These are phyloP conservation scores for Gymnodraco acuticeps DNA, from an alignment of 2,797 vertebrate species.

Conservation along the genomic window DNA sequence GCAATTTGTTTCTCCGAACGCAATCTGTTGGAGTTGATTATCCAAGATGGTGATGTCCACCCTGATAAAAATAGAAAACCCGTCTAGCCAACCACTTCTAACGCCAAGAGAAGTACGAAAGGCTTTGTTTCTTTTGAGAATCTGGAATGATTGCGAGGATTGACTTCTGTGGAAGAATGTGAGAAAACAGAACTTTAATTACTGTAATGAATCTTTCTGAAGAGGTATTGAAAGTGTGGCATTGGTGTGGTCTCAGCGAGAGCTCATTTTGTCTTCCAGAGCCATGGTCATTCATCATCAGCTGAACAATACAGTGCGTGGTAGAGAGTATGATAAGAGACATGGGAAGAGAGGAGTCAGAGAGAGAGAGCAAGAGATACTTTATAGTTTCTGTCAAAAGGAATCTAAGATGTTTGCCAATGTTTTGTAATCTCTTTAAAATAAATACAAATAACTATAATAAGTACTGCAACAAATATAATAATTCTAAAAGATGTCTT, in stretches of 20 bases:
- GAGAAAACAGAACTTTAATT: constrained; percentile 82
- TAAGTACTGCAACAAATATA: background rate
- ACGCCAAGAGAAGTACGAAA: constrained; percentile 46
- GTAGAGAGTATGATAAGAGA: constrained; percentile 69
- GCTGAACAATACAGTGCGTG: constrained; percentile 70
- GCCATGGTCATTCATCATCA: constrained; percentile 76
- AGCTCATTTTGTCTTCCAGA: constrained; percentile 73
- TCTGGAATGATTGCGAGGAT: constrained; percentile 55
- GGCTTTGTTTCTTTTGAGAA: constrained; percentile 53
- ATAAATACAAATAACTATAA: constrained; percentile 3
- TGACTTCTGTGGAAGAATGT: constrained; percentile 67
- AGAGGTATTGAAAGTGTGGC: constrained; percentile 79
- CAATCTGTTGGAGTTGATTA: constrained; percentile 87
- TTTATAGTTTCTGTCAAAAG: constrained; percentile 21
- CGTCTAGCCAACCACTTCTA: constrained; percentile 66
- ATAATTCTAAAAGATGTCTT: background rate
- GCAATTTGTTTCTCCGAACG: constrained; percentile 84
- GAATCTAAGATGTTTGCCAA: constrained; percentile 33
- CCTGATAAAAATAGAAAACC: constrained; percentile 81
- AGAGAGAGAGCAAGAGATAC: constrained; percentile 12
- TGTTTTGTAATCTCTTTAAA: constrained; percentile 16
- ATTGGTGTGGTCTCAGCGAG: constrained; percentile 75
- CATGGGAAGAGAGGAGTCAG: constrained; percentile 32
- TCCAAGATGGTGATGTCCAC: constrained; percentile 84
- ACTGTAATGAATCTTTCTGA: constrained; percentile 86